phyloP scores from a whole-genome alignment of 1,140 invertebrate genomes.

The Neomicropteryx cornuta region DNA sequence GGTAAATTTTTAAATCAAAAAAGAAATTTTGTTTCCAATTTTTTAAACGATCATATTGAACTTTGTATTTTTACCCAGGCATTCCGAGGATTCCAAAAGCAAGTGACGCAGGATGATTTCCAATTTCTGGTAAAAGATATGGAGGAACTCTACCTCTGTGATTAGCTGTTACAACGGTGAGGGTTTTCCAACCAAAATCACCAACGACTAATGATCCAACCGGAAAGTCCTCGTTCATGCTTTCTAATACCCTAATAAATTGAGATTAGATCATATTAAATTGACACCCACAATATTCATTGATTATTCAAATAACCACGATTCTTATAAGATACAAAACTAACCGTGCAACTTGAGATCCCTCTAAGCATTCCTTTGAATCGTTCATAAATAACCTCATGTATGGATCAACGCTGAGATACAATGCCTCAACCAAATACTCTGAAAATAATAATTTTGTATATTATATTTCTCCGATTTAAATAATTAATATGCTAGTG shows the following conservation, averaged over 20 bases:
- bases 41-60: constrained; percentile 16
- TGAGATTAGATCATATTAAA: constrained; percentile 14
- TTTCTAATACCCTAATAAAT: constrained; percentile 23
- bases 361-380: not conserved
- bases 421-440: constrained; percentile 22
- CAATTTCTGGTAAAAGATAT: constrained; percentile 40
- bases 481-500: no score
- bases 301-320: not conserved
- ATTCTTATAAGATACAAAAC: constrained; percentile 1
- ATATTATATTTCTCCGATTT: no score
- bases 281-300: not conserved
- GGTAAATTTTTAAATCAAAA: not conserved
- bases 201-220: constrained; percentile 29
- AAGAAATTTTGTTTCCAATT: constrained; percentile 9
- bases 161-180: constrained; percentile 21
- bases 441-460: no score
- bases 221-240: constrained; percentile 30
- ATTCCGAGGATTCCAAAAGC: constrained; percentile 50
- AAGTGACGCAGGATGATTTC: constrained; percentile 42
- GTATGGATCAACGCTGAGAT: constrained; percentile 26
- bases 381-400: constrained; percentile 18
- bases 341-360: constrained; percentile 10
- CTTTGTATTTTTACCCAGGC: constrained; percentile 42
- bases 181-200: constrained; percentile 33
- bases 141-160: constrained; percentile 20